Percentiles rank a stretch among this genome's conserved stretches.
Evolutionary conservation across 2,797 vertebrate genomes (phyloP).

Genomic region (Moxostoma hubbsi): DNA sequence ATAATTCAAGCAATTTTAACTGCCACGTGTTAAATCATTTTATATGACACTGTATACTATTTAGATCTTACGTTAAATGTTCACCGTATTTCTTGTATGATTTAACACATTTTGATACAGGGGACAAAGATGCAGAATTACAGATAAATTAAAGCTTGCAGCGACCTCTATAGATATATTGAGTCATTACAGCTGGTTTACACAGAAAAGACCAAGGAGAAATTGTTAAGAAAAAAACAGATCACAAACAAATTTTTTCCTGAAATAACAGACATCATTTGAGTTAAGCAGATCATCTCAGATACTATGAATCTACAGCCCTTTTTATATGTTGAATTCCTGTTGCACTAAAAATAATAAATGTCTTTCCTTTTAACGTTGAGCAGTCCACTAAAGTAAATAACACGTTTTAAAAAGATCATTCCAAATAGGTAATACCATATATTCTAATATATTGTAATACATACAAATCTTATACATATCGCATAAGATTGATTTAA

Average conservation of each 20-base stretch:
- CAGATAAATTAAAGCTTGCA: conserved; percentile 75
- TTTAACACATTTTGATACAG: not conserved
- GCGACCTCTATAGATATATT: conserved; percentile 80
- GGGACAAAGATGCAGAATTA: conserved; percentile 45
- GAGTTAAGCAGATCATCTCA: not conserved
- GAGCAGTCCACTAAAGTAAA: not conserved
- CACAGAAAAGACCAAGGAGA: not conserved
- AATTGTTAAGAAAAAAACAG: not conserved
- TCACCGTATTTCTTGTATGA: not conserved
- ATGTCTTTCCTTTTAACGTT: not conserved
- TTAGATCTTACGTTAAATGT: not conserved
- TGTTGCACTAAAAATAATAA: not conserved
- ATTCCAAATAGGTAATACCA: too few species aligned
- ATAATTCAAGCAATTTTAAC: not conserved
- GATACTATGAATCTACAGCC: too few species aligned
- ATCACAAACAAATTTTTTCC: not conserved
- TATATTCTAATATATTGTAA: too few species aligned
- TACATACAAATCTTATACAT: too few species aligned
- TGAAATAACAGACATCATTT: not conserved
- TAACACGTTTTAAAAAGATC: too few species aligned
- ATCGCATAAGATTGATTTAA: too few species aligned
- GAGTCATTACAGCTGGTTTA: conserved; percentile 22
- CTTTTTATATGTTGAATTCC: not conserved
- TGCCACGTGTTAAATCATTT: not conserved
- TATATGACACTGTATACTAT: not conserved